These are phyloP conservation scores for Donacobius atricapilla DNA, from an alignment of 2,113 vertebrate genomes.

Conservation along the genomic window DNA sequence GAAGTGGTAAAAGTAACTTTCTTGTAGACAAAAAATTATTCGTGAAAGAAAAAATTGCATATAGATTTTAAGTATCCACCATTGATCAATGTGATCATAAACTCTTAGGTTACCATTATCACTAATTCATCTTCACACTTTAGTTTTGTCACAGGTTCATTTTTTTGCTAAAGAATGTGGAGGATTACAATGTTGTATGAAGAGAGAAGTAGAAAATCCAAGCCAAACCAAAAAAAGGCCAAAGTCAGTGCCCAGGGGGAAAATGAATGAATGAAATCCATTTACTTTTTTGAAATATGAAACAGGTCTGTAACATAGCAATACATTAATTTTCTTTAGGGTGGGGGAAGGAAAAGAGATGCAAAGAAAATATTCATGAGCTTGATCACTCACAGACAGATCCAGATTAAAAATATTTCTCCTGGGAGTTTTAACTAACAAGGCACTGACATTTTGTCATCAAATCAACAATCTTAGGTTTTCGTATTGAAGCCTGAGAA, in stretches of 20 bases:
- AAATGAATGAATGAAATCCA: background rate
- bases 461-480: background rate
- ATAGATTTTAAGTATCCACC: background rate
- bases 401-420: background rate
- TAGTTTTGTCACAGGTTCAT: background rate
- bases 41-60: background rate
- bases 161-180: background rate
- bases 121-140: background rate
- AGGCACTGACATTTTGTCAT: background rate
- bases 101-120: background rate
- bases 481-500: background rate
- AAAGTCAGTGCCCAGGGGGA: background rate
- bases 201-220: background rate
- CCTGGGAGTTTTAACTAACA: background rate
- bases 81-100: background rate
- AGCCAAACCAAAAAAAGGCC: background rate
- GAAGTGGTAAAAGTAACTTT: background rate
- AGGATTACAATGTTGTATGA: background rate
- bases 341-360: background rate
- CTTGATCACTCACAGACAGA: background rate
- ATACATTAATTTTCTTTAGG: background rate
- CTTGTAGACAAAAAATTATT: background rate
- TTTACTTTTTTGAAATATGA: background rate
- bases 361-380: background rate
- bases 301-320: background rate